These are phyloP conservation scores for Herminia tarsipennalis DNA, from an alignment of 2,888 invertebrate genomes.

Conservation along the genomic window DNA sequence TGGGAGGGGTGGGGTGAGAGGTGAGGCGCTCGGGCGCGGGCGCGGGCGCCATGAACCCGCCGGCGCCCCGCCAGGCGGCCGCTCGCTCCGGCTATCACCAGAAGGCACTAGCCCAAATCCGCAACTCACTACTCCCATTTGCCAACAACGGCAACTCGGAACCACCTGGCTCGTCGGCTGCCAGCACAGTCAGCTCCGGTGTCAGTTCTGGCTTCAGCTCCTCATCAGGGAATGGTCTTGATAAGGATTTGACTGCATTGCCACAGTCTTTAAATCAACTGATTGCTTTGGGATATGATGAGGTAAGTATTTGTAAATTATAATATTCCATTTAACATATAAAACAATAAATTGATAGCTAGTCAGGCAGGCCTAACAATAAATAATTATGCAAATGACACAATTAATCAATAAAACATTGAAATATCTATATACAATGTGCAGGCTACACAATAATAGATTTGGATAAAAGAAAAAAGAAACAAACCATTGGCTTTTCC, in stretches of 20 bases:
- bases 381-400: too few species aligned
- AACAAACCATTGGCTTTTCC: too few species aligned
- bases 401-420: too few species aligned
- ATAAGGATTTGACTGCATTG: slow-evolving; percentile 88
- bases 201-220: slow-evolving; percentile 87
- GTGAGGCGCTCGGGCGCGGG: slow-evolving; percentile 84
- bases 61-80: slow-evolving; percentile 87
- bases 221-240: slow-evolving; percentile 83
- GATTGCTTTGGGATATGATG: slow-evolving; percentile 90
- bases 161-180: slow-evolving; percentile 90
- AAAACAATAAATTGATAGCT: too few species aligned
- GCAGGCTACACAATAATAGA: too few species aligned
- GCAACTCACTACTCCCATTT: slow-evolving; percentile 93
- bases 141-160: slow-evolving; percentile 88
- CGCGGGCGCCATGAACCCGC: slow-evolving; percentile 87
- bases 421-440: too few species aligned
- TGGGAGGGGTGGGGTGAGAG: slow-evolving; percentile 84
- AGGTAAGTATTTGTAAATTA: slow-evolving; percentile 78
- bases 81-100: slow-evolving; percentile 93
- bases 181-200: slow-evolving; percentile 88
- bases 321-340: neutral
- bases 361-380: too few species aligned
- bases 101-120: slow-evolving; percentile 94
- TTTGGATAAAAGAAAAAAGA: too few species aligned
- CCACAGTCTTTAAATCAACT: slow-evolving; percentile 89